These are phyloP conservation scores for Odontophorus gujanensis DNA, from an alignment of 2,113 vertebrate genomes.

Conservation along the genomic window DNA sequence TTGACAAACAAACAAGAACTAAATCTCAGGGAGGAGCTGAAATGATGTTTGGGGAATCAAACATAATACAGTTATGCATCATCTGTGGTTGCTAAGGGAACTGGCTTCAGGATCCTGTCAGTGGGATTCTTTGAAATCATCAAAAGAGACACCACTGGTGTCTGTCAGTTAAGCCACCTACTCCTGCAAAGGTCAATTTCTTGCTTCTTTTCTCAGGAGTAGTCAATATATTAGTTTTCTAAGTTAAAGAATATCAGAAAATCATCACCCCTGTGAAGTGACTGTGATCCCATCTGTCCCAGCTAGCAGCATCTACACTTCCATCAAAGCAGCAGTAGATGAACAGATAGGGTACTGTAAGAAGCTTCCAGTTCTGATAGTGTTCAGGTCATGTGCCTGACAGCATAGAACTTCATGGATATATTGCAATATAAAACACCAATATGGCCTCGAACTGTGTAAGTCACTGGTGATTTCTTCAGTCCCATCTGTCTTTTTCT, in stretches of 20 bases:
- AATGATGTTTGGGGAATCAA: conserved; percentile 43
- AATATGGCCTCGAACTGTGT: not conserved
- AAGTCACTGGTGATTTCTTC: not conserved
- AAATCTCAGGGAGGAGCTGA: conserved; percentile 55
- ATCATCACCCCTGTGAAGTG: not conserved
- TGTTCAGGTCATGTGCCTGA: not conserved
- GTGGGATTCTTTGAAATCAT: conserved; percentile 46
- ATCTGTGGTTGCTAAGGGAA: conserved; percentile 64
- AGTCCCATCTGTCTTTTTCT: not conserved
- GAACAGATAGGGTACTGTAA: not conserved
- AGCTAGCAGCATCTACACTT: not conserved
- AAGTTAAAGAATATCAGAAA: conserved; percentile 8
- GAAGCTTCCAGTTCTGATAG: not conserved
- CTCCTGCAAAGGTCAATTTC: conserved; percentile 34
- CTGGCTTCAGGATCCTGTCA: conserved; percentile 33
- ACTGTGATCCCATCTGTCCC: not conserved
- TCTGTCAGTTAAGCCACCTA: conserved; percentile 45
- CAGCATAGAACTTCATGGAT: not conserved
- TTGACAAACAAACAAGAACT: conserved; percentile 65
- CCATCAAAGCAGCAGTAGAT: not conserved
- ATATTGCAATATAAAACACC: not conserved
- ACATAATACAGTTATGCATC: conserved; percentile 54
- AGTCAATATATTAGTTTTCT: conserved; percentile 10
- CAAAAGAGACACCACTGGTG: conserved; percentile 1
- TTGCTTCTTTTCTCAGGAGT: not conserved